Conservation (phyloP, 2,888 invertebrate species). For the Galeruca laticollis region DNA sequence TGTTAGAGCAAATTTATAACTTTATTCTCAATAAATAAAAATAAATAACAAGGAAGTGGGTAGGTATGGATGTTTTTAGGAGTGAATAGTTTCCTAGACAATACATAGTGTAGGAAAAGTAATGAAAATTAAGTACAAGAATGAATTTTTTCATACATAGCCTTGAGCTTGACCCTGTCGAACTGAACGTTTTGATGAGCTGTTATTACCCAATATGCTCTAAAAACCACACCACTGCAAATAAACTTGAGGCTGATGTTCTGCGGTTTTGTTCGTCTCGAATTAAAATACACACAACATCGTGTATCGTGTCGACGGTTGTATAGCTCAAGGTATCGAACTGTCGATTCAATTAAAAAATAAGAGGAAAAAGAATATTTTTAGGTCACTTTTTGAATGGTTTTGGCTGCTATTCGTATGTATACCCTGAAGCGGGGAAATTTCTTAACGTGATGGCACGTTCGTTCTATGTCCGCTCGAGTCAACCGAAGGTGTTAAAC, state of each 20-base stretch:
- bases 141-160: no score
- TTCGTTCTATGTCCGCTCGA: constrained; percentile 24
- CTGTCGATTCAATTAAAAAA: constrained; percentile 45
- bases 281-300: constrained; percentile 48
- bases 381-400: constrained; percentile 51
- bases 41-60: no score
- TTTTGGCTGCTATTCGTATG: constrained; percentile 17
- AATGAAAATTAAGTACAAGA: no score
- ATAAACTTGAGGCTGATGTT: constrained; percentile 22
- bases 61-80: no score
- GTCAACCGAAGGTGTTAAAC: background rate
- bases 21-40: no score
- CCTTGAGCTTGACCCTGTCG: no score
- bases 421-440: constrained; percentile 40
- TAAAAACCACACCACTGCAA: constrained; percentile 21
- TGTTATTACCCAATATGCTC: background rate
- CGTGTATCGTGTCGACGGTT: constrained; percentile 41
- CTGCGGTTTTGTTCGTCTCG: constrained; percentile 29
- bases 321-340: constrained; percentile 43
- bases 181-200: no score
- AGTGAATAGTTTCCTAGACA: no score
- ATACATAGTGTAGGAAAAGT: no score
- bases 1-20: no score
- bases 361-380: constrained; percentile 40
- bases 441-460: constrained; percentile 31